Percentiles rank a stretch among this genome's conserved stretches.
Conservation (phyloP, 2,113 vertebrate species). For the Pollachius pollachius region DNA sequence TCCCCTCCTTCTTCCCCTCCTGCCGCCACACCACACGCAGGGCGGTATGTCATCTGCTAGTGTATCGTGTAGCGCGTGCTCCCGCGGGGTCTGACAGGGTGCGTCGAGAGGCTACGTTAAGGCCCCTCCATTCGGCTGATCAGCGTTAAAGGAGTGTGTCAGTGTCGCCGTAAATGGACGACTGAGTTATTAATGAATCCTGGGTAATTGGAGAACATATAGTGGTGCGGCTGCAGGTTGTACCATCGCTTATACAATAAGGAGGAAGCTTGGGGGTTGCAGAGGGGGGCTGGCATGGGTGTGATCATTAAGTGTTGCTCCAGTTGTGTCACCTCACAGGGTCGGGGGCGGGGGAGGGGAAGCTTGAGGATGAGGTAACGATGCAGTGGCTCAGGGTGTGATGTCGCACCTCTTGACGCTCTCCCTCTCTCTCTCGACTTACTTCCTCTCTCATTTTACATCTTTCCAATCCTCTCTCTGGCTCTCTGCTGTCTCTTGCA, state of each 20-base stretch:
- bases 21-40: background rate
- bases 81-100: conserved; percentile 8
- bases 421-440: background rate
- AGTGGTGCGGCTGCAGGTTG: conserved; percentile 22
- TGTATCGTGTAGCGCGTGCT: conserved; percentile 9
- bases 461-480: background rate
- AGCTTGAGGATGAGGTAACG: conserved; percentile 3
- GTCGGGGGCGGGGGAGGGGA: conserved; percentile 6
- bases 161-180: conserved; percentile 12
- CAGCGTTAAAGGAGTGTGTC: conserved; percentile 10
- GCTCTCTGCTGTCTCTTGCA: no score
- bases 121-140: no score
- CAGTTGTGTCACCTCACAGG: conserved; percentile 17
- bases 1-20: background rate
- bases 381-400: background rate
- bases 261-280: background rate
- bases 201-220: conserved; percentile 30
- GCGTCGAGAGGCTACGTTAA: background rate
- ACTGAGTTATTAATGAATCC: conserved; percentile 36
- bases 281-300: no score
- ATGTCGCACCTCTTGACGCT: background rate
- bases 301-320: conserved; percentile 21
- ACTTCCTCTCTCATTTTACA: background rate
- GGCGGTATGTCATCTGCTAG: conserved; percentile 9
- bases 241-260: conserved; percentile 14